These are phyloP conservation scores for Stratiomys singularior DNA, from an alignment of 2,888 invertebrate genomes.

Conservation along the genomic window DNA sequence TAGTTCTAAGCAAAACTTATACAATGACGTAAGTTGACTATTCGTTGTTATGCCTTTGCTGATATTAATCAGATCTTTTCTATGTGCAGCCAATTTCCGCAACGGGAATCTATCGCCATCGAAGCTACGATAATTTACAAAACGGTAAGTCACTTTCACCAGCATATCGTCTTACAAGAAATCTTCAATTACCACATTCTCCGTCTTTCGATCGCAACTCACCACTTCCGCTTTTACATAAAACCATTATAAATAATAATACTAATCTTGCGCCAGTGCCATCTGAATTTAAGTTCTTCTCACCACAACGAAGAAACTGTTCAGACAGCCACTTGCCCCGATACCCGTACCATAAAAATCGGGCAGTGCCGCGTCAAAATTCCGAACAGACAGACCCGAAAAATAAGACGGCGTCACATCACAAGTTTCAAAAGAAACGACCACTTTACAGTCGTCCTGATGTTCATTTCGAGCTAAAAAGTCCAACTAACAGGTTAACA, in stretches of 20 bases:
- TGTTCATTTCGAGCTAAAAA: conserved; percentile 63
- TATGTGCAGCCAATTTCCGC: conserved; percentile 62
- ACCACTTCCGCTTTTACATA: conserved; percentile 64
- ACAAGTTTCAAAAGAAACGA: conserved; percentile 55
- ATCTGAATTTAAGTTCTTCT: conserved; percentile 64
- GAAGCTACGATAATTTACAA: conserved; percentile 66
- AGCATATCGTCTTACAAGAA: conserved; percentile 61
- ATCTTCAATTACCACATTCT: conserved; percentile 63
- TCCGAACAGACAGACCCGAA: conserved; percentile 55
- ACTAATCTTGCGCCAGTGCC: conserved; percentile 59
- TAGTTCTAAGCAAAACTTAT: conserved; percentile 61
- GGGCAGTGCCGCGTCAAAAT: conserved; percentile 61
- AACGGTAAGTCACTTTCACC: conserved; percentile 65
- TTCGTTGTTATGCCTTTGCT: conserved; percentile 10
- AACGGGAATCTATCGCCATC: conserved; percentile 63
- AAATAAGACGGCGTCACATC: conserved; percentile 61
- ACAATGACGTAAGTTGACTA: conserved; percentile 61
- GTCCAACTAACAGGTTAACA: conserved; percentile 64
- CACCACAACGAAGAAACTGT: conserved; percentile 60
- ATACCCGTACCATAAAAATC: conserved; percentile 64
- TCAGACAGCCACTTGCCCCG: conserved; percentile 60
- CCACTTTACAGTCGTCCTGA: conserved; percentile 55
- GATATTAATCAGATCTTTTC: not conserved
- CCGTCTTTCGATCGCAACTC: conserved; percentile 65
- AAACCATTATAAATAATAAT: conserved; percentile 54